Conservation (phyloP, 2,888 invertebrate species). For the Seladonia tumulorum region DNA sequence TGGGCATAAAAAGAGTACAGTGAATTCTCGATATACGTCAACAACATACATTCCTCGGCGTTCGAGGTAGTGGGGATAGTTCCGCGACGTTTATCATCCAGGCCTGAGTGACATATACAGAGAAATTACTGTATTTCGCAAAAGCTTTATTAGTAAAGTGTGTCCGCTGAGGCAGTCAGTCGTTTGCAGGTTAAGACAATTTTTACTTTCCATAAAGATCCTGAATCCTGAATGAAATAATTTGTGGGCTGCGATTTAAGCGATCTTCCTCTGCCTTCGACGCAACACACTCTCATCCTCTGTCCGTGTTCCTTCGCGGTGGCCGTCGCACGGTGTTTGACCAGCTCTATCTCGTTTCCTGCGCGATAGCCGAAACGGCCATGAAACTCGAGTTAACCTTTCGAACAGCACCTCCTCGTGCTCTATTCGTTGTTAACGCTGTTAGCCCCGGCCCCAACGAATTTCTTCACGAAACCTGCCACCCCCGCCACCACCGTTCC, state of each 20-base stretch:
- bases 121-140: too few species aligned
- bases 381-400: slow-evolving; percentile 5
- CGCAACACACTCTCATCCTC: neutral
- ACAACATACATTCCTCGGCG: too few species aligned
- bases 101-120: too few species aligned
- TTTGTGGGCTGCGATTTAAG: neutral
- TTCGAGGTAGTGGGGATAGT: too few species aligned
- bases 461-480: neutral
- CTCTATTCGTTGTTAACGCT: neutral
- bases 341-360: neutral
- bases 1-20: too few species aligned
- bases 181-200: neutral
- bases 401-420: neutral
- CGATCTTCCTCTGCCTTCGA: neutral
- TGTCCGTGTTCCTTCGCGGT: neutral
- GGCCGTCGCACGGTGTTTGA: neutral
- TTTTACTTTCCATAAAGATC: neutral
- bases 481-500: neutral
- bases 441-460: slow-evolving; percentile 6
- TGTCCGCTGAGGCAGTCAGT: too few species aligned
- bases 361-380: neutral
- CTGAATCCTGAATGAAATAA: neutral
- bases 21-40: too few species aligned
- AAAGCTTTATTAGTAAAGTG: too few species aligned
- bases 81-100: too few species aligned